These are phyloP conservation scores for Sceloporus undulatus DNA, from an alignment of 2,113 vertebrate species.

Conservation along the genomic window DNA sequence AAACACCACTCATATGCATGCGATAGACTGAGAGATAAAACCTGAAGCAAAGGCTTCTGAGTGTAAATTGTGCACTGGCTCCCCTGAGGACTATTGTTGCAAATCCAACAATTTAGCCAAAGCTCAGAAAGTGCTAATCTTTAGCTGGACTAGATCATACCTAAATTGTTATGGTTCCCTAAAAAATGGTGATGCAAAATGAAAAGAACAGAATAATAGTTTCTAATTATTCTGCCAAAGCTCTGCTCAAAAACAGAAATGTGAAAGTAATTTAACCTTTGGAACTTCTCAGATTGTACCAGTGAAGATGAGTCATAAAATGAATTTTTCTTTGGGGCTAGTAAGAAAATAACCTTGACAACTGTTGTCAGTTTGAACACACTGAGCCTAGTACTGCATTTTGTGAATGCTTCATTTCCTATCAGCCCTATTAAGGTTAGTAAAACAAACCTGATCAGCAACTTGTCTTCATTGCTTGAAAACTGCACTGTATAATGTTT, in stretches of 20 bases:
- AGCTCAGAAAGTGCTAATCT: background rate
- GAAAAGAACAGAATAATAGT: background rate
- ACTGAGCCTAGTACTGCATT: background rate
- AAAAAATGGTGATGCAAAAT: background rate
- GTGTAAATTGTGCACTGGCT: background rate
- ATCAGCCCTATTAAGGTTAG: fast-evolving
- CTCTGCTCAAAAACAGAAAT: background rate
- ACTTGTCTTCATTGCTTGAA: background rate
- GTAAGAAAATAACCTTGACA: constrained; percentile 28
- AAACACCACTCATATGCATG: background rate
- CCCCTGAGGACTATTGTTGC: background rate
- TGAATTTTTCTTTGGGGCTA: background rate
- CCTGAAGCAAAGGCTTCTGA: constrained; percentile 17
- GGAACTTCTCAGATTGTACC: background rate
- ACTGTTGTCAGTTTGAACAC: background rate
- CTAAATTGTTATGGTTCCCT: background rate
- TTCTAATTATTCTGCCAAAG: background rate
- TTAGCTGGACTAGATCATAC: background rate
- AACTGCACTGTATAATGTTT: background rate
- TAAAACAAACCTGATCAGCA: background rate
- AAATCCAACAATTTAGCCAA: constrained; percentile 15
- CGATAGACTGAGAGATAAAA: background rate
- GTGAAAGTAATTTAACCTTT: constrained; percentile 2
- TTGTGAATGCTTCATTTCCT: background rate
- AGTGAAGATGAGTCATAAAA: constrained; percentile 8